Conservation (phyloP, 2,797 vertebrate species). For the Poecilia velifera region DNA sequence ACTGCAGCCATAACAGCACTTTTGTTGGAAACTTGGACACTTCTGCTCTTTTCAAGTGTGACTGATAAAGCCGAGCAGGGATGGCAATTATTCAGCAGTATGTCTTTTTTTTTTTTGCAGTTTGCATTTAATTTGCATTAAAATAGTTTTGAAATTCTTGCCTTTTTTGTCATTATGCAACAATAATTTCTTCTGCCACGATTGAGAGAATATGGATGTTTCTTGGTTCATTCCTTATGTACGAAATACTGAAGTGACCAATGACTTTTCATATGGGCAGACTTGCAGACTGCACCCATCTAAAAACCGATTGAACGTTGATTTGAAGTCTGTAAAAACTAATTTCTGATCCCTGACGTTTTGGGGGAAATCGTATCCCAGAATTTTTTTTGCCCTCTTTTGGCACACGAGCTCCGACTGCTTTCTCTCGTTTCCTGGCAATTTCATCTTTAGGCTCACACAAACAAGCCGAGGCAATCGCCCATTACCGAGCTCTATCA, state of each 20-base stretch:
- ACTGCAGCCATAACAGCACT: neutral
- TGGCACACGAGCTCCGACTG: neutral
- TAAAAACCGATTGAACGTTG: neutral
- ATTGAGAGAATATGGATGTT: neutral
- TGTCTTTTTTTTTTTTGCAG: neutral
- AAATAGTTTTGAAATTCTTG: neutral
- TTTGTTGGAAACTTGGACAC: neutral
- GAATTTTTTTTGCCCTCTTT: neutral
- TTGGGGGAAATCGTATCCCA: slow-evolving; percentile 4
- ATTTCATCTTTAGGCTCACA: slow-evolving; percentile 30
- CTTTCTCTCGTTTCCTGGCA: slow-evolving; percentile 4
- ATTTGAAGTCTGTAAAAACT: neutral
- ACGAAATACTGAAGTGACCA: neutral
- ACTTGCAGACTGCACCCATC: neutral
- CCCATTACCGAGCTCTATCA: slow-evolving; percentile 25
- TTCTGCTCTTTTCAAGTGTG: neutral
- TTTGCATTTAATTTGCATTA: neutral
- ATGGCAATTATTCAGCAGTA: neutral
- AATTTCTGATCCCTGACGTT: neutral
- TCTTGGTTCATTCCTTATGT: neutral
- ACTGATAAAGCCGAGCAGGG: neutral
- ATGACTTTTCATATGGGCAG: neutral
- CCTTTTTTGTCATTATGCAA: neutral
- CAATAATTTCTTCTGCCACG: neutral
- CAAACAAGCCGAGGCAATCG: slow-evolving; percentile 32